Evolutionary conservation across 2,888 invertebrate species (phyloP), one percentile per base, ranked within the genome.

Genomic region (Diloba caeruleocephala): DNA sequence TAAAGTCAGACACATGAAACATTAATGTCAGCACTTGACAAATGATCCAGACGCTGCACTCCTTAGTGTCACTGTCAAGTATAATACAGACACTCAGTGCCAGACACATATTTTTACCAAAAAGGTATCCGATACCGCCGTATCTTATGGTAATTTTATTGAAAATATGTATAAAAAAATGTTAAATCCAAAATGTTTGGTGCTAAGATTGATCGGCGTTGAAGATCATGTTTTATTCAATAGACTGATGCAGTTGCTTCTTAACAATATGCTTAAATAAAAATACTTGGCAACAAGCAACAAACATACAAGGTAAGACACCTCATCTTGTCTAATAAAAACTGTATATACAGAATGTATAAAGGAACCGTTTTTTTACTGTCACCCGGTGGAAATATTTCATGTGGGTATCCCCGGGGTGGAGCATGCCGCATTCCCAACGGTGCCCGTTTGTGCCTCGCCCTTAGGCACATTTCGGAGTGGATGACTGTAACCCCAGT

Each of bases 41-140:
- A 88, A 91, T 88, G 84, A 65, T 64, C 76, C 76, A 81, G 84
- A 84, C 85, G 61, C 62, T 90, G 90, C 91, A 90, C 82, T 79
- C 72, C 73, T 87, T 84, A 86, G 54, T 81, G 85, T 85, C 86
- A 76, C 36, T 76, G 72, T 82, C 68, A 62, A 52, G 85, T 76
- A 85, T 88, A 85, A 85, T 82, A 53, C 57, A 59, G 56, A 77
- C 65, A 78, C 71, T 71, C 65, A 61, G 46, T 57, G 41, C 71
- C 78, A 78, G 80, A 80, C 81, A 74, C 71, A 80, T 79, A 82
- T 73, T 79, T 79, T 79, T 77, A 68, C 64, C 74, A 74, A 82
- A 25, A 79, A 73, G 73, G 72, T 74, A 84, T 81, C 81, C 82
- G 82, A 85, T 81, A 79, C 72, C 51, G 51, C 71, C 46, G 69